Evolutionary conservation across 2,113 vertebrate species (phyloP).

Genomic region (Paratilapia polleni): DNA sequence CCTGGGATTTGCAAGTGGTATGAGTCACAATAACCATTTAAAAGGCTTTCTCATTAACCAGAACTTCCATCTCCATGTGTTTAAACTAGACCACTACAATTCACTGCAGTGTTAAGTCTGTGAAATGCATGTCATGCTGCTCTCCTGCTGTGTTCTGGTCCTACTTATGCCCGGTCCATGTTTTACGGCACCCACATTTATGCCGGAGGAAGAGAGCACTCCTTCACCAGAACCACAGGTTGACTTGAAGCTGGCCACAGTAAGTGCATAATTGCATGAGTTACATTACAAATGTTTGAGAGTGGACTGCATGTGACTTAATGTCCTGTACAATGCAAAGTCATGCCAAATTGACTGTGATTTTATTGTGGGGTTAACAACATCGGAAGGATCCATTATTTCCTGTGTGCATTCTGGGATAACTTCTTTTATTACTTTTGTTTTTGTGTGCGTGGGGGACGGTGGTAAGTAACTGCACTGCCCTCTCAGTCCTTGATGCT

Average conservation of each 20-base stretch:
- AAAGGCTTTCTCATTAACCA: constrained; percentile 78
- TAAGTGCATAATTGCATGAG: constrained; percentile 73
- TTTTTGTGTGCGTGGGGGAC: constrained; percentile 43
- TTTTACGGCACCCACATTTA: constrained; percentile 58
- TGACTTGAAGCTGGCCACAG: constrained; percentile 77
- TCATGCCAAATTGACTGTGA: not conserved
- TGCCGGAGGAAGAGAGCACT: constrained; percentile 29
- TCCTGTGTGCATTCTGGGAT: not conserved
- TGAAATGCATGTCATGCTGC: constrained; percentile 60
- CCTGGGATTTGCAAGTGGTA: constrained; percentile 62
- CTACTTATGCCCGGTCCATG: constrained; percentile 45
- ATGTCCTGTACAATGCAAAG: constrained; percentile 5
- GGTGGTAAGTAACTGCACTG: constrained; percentile 36
- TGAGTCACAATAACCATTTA: constrained; percentile 82
- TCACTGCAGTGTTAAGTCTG: constrained; percentile 40
- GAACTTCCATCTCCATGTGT: constrained; percentile 51
- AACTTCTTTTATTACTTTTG: constrained; percentile 29
- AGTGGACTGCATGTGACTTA: constrained; percentile 24
- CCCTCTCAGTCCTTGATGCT: not conserved
- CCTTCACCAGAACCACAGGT: constrained; percentile 57
- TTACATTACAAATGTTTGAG: constrained; percentile 32
- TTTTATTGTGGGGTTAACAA: not conserved
- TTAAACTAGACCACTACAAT: constrained; percentile 40
- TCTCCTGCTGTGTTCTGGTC: constrained; percentile 54
- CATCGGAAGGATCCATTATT: not conserved